Evolutionary conservation across 1,140 invertebrate species (phyloP).

Genomic region (Orchestia grillus): DNA sequence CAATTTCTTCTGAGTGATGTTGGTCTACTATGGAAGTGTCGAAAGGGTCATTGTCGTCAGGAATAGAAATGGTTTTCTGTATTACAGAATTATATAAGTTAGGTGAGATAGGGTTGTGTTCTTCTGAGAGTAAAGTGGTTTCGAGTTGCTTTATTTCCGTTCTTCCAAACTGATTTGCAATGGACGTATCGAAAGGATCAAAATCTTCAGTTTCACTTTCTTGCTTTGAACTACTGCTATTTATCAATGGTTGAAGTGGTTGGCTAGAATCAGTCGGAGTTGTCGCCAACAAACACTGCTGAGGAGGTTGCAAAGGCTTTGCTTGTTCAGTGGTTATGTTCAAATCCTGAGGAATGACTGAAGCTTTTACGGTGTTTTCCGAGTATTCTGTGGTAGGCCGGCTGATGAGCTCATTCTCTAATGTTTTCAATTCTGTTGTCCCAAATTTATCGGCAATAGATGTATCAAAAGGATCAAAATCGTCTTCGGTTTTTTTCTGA

Average conservation of each 20-base stretch:
- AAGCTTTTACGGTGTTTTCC: neutral
- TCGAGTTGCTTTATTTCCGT: conserved; percentile 67
- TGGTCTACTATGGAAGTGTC: conserved; percentile 84
- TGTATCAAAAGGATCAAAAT: conserved; percentile 71
- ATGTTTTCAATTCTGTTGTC: conserved; percentile 79
- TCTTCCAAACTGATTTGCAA: conserved; percentile 67
- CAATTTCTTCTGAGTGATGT: conserved; percentile 80
- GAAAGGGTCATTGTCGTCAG: conserved; percentile 81
- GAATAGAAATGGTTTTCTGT: conserved; percentile 52
- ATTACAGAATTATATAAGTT: conserved; percentile 62
- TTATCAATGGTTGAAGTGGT: conserved; percentile 21
- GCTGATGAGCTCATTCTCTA: conserved; percentile 82
- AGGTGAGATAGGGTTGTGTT: conserved; percentile 66
- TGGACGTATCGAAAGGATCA: conserved; percentile 69
- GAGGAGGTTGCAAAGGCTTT: conserved; percentile 17
- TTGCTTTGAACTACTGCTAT: no score
- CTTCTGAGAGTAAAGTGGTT: conserved; percentile 64
- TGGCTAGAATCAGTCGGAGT: conserved; percentile 39
- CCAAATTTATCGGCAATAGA: conserved; percentile 67
- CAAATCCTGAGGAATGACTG: conserved; percentile 8
- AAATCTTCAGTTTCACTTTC: conserved; percentile 38
- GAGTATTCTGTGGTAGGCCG: conserved; percentile 67
- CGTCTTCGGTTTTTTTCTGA: conserved; percentile 72
- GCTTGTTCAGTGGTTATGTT: neutral
- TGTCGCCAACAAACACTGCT: conserved; percentile 42